phyloP scores from a whole-genome alignment of 2,113 vertebrate species.

The Silurus glanis region DNA sequence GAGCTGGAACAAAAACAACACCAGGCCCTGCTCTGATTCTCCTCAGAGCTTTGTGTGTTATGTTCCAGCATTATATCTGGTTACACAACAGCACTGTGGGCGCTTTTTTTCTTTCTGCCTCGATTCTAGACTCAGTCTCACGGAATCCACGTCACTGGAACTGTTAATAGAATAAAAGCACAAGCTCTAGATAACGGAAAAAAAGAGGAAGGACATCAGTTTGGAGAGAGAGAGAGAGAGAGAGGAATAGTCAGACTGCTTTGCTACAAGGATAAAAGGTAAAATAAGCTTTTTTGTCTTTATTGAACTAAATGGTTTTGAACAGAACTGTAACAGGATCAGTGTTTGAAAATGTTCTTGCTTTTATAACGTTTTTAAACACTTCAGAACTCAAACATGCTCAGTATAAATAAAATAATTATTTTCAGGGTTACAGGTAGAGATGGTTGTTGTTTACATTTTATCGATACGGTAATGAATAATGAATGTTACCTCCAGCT shows the following conservation, averaged over 20 bases:
- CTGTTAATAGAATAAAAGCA: background rate
- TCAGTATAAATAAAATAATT: background rate
- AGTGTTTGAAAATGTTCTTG: background rate
- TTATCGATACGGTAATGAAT: too few species aligned
- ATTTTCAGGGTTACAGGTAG: background rate
- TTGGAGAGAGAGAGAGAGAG: background rate
- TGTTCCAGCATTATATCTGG: background rate
- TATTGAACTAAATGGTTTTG: background rate
- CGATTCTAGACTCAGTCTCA: background rate
- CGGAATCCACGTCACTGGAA: background rate
- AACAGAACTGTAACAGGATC: background rate
- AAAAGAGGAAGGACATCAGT: background rate
- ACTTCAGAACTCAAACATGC: background rate
- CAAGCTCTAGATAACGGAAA: background rate
- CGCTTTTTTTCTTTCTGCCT: background rate
- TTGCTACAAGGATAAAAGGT: background rate
- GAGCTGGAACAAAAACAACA: too few species aligned
- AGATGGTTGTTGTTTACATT: too few species aligned
- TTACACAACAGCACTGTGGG: background rate
- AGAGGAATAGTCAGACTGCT: background rate
- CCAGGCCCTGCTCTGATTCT: too few species aligned
- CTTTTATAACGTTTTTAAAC: too few species aligned
- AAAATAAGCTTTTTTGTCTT: background rate
- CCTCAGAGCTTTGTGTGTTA: too few species aligned
- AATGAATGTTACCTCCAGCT: too few species aligned